phyloP scores from a whole-genome alignment of 2,113 vertebrate genomes.

The Caranx melampygus region DNA sequence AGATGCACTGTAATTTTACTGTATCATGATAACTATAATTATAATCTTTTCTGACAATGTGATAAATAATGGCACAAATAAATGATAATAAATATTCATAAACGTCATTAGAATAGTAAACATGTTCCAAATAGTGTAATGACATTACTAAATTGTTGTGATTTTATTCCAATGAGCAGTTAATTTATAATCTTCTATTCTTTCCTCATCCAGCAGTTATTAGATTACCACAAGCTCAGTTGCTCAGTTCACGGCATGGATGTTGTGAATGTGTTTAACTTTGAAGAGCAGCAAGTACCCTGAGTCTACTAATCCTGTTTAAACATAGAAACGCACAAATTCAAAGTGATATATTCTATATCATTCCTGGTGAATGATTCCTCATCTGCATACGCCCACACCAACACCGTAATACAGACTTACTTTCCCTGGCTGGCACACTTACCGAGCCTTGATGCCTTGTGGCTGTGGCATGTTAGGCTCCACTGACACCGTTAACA shows the following conservation, averaged over 20 bases:
- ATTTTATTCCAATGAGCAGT: background rate
- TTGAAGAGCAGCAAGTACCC: background rate
- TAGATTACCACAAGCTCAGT: conserved; percentile 6
- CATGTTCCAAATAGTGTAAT: no score
- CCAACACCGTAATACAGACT: background rate
- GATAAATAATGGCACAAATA: background rate
- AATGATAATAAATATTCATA: conserved; percentile 1
- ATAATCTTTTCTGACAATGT: background rate
- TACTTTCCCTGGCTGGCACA: background rate
- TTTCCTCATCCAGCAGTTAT: conserved; percentile 1
- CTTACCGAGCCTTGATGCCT: background rate
- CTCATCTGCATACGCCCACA: conserved; percentile 26
- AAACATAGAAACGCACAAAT: conserved; percentile 32
- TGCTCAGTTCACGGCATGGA: background rate
- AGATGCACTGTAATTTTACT: background rate
- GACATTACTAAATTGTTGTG: no score
- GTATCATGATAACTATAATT: background rate
- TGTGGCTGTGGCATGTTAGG: conserved; percentile 18
- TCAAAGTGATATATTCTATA: background rate
- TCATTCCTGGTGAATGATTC: background rate
- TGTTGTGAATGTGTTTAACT: conserved; percentile 11
- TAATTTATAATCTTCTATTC: background rate
- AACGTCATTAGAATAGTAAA: background rate
- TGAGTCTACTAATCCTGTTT: conserved; percentile 17
- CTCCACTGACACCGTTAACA: conserved; percentile 51